These are phyloP conservation scores for Drosophila ironensis DNA, from an alignment of 1,140 invertebrate species.

Conservation along the genomic window DNA sequence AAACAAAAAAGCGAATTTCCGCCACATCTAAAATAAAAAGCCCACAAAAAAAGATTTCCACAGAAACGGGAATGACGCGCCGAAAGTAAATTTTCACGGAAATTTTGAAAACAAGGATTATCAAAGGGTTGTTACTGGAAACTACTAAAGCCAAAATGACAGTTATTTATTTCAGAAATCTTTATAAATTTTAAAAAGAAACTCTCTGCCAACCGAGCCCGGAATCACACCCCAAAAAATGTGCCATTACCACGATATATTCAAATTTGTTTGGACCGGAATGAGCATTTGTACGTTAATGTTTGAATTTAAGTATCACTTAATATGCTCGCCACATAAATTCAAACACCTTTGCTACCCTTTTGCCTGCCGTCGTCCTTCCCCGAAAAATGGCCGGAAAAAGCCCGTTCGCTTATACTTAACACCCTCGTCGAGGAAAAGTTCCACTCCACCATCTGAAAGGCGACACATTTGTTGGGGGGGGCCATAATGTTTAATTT, in stretches of 20 bases:
- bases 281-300: constrained; percentile 15
- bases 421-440: not conserved
- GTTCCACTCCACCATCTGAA: constrained; percentile 16
- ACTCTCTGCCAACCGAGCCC: too few species aligned
- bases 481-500: constrained; percentile 72
- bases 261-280: not conserved
- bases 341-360: constrained; percentile 29
- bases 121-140: not conserved
- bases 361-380: not conserved
- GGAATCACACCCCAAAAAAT: constrained; percentile 5
- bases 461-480: constrained; percentile 57
- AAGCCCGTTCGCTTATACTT: too few species aligned
- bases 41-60: not conserved
- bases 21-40: constrained; percentile 20
- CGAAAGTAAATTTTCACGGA: not conserved
- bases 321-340: constrained; percentile 53
- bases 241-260: not conserved
- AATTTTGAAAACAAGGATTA: not conserved
- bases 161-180: too few species aligned
- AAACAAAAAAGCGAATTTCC: constrained; percentile 23
- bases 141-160: too few species aligned
- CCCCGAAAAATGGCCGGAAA: not conserved
- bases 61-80: not conserved
- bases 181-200: too few species aligned
- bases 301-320: constrained; percentile 28